Evolutionary conservation across 1,140 invertebrate species (phyloP).

Genomic region (Hyles euphorbiae): DNA sequence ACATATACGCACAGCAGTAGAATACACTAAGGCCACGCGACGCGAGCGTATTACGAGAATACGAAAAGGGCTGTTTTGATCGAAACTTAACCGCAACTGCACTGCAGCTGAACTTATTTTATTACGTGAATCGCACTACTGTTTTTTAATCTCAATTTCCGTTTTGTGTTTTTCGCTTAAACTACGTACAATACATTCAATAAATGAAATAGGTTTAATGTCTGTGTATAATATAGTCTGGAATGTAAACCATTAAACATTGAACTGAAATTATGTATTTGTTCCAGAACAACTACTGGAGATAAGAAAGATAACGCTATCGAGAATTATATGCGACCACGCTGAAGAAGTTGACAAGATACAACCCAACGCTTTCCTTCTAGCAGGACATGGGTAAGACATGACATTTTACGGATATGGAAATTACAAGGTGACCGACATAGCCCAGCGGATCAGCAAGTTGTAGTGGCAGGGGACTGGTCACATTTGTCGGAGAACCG

Average conservation of each 20-base stretch:
- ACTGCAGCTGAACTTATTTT: too few species aligned
- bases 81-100: too few species aligned
- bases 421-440: too few species aligned
- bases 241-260: neutral
- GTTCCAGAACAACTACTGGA: conserved; percentile 83
- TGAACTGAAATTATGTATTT: neutral
- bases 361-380: conserved; percentile 25
- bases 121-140: too few species aligned
- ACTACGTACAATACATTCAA: neutral
- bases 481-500: too few species aligned
- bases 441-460: too few species aligned
- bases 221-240: neutral
- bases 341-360: conserved; percentile 75
- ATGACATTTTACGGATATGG: too few species aligned
- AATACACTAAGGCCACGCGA: too few species aligned
- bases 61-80: too few species aligned
- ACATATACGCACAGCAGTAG: too few species aligned
- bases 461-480: too few species aligned
- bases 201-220: neutral
- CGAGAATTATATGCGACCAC: conserved; percentile 90
- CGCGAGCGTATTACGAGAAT: too few species aligned
- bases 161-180: neutral
- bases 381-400: conserved; percentile 13
- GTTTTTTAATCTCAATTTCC: neutral
- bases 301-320: conserved; percentile 85